These are phyloP conservation scores for Tipula vernalis DNA, from an alignment of 2,888 invertebrate species.

Conservation along the genomic window DNA sequence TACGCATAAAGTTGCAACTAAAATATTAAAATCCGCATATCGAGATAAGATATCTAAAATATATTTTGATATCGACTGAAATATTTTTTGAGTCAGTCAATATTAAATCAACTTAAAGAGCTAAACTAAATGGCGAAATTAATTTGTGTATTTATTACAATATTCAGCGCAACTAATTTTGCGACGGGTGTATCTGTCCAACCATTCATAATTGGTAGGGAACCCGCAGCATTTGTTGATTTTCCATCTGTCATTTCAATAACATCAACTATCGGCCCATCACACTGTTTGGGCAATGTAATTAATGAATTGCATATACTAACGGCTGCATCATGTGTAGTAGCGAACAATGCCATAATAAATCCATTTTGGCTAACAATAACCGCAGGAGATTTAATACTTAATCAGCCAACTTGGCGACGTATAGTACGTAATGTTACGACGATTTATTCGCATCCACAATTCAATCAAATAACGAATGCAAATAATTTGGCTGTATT, in stretches of 20 bases:
- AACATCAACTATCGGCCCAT: background rate
- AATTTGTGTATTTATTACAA: background rate
- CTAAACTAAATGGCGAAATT: background rate
- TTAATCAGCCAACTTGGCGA: slow-evolving; percentile 11
- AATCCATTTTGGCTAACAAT: slow-evolving; percentile 15
- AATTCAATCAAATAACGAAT: slow-evolving; percentile 12
- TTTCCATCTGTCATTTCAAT: slow-evolving; percentile 13
- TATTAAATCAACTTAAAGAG: background rate
- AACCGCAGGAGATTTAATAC: slow-evolving; percentile 15
- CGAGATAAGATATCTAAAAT: background rate
- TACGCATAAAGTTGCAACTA: background rate
- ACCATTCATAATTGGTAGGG: background rate
- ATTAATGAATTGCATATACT: slow-evolving; percentile 12
- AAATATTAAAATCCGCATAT: background rate
- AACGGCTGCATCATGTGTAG: slow-evolving; percentile 15
- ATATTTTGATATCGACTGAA: background rate
- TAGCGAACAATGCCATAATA: background rate
- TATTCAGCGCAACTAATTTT: background rate
- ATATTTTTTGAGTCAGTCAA: background rate
- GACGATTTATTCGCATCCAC: slow-evolving; percentile 13
- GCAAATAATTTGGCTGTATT: slow-evolving; percentile 13
- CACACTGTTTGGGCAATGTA: slow-evolving; percentile 12
- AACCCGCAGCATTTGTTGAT: background rate
- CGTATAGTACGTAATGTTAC: slow-evolving; percentile 14
- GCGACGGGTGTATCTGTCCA: background rate